Evolutionary conservation across 2,797 vertebrate species (phyloP), one percentile per base, ranked within the genome.

Genomic region (Acanthurus tractus): DNA sequence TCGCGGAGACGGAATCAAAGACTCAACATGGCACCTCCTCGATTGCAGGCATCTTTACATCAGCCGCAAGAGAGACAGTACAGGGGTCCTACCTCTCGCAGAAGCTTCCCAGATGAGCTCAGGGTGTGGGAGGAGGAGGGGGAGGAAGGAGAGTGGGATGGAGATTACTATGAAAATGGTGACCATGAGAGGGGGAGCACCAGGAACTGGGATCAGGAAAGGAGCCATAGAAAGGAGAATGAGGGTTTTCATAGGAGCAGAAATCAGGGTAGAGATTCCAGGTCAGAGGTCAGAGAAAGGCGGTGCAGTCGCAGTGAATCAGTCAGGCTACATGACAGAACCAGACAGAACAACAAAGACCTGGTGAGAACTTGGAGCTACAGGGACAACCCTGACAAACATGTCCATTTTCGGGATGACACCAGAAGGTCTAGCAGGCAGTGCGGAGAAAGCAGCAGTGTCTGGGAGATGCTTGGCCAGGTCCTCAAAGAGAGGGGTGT

Each of bases 361-460:
- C 54, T 84, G 1, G 52, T 69, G 1, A 86, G 89, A 54, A 92
- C 91, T 11, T 92, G 91, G 90, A 88, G 79, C 59, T 84, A 36
- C n/a, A 78, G 55, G 77, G 90, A 92, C 58, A 87, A 63, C 55
- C 59, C 84, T 3, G 89, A 93, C 76, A 93, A 92, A 85, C 95
- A 55, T 18, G 95, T 96, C 23, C 93, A 29, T 76, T 96, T 96
- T 66, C 89, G 81, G 58, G 94, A 95, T 0, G 83, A 93, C 38
- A 25, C 55, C 46, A 69, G 74, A 23, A 57, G 42, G 6, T 53
- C 50, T 5, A 49, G 44, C 58, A 74, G 63, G 71, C 81, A 59
- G 3, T 29, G 63, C 84, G 64, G 25, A 17, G 58, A 81, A 38
- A 48, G 80, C 79, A 64, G 13, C 22, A 36, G 79, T 11, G 90